These are phyloP conservation scores for Procavia capensis DNA, from an alignment of 2,113 vertebrate species.

Conservation along the genomic window DNA sequence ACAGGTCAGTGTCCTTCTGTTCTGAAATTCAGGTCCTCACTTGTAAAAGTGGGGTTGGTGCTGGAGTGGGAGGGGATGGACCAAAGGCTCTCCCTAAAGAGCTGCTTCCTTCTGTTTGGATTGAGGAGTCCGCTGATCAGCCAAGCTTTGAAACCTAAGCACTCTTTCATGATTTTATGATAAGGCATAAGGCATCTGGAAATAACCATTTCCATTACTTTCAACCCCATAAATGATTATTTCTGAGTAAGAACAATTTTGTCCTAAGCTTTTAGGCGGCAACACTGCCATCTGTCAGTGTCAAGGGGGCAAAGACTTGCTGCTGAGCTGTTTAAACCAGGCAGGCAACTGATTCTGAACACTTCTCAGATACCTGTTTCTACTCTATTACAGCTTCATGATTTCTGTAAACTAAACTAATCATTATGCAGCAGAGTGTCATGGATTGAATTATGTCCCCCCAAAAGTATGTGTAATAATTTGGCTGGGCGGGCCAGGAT, in stretches of 20 bases:
- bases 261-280: constrained; percentile 6
- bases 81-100: not conserved
- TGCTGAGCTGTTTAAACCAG: constrained; percentile 10
- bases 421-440: not conserved
- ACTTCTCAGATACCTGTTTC: not conserved
- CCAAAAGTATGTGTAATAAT: too few relatives aligned
- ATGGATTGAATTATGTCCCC: too few relatives aligned
- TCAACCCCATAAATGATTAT: not conserved
- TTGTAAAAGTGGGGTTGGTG: not conserved
- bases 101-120: not conserved
- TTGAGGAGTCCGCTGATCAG: not conserved
- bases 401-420: not conserved
- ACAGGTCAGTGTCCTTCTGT: not conserved
- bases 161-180: not conserved
- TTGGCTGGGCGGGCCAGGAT: too few relatives aligned
- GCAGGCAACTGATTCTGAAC: not conserved
- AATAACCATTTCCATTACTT: not conserved
- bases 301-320: not conserved
- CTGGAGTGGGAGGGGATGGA: not conserved
- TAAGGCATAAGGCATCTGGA: not conserved
- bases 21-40: not conserved
- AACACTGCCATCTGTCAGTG: constrained; percentile 42
- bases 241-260: not conserved
- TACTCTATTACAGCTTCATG: not conserved
- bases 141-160: not conserved